Evolutionary conservation across 2,797 vertebrate genomes (phyloP).

Genomic region (Mareca penelope): DNA sequence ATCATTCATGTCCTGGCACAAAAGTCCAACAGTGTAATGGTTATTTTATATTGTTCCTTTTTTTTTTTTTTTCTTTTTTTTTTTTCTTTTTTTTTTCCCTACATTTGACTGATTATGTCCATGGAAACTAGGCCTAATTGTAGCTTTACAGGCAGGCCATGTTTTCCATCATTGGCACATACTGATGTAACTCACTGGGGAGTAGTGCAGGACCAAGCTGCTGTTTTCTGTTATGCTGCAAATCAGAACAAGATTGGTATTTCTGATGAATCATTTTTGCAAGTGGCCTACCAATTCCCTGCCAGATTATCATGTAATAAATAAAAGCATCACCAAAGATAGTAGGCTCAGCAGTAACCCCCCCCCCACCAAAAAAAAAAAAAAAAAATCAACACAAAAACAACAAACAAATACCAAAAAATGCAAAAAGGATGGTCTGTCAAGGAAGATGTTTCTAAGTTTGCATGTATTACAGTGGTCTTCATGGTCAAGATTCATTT

Average conservation of each 20-base stretch:
- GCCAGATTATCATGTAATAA: conserved; percentile 77
- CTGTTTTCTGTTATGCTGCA: conserved; percentile 81
- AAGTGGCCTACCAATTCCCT: conserved; percentile 72
- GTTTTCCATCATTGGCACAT: conserved; percentile 83
- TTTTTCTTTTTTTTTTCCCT: conserved; percentile 30
- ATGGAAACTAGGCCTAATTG: conserved; percentile 78
- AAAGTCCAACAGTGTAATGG: conserved; percentile 43
- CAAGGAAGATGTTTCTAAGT: conserved; percentile 56
- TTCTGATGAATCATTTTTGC: conserved; percentile 79
- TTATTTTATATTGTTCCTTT: conserved; percentile 67
- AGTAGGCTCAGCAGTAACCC: conserved; percentile 19
- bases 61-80: neutral
- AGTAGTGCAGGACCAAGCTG: conserved; percentile 69
- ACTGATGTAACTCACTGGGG: conserved; percentile 78
- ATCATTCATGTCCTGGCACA: conserved; percentile 51
- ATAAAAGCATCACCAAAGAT: conserved; percentile 68
- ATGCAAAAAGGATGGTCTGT: conserved; percentile 2
- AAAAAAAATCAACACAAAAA: neutral
- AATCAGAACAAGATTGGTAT: conserved; percentile 79
- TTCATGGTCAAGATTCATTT: neutral
- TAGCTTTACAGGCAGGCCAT: conserved; percentile 78
- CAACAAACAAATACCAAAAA: neutral
- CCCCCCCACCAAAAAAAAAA: neutral
- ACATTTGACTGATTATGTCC: conserved; percentile 73
- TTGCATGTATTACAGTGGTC: neutral